These are phyloP conservation scores for Tryphoninae sp. DNA, from an alignment of 2,888 invertebrate genomes.

Conservation along the genomic window DNA sequence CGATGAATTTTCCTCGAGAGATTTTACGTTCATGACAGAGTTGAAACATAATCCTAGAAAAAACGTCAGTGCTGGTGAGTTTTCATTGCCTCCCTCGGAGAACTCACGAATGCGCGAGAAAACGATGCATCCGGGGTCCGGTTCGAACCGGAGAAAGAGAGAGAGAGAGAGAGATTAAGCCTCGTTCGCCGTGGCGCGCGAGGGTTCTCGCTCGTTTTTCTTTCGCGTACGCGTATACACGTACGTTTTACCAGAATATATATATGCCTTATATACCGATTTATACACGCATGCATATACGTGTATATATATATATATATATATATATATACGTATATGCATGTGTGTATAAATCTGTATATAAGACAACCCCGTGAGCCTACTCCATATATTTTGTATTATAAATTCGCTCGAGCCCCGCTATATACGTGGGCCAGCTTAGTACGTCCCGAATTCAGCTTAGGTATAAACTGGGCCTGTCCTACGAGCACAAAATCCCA, in stretches of 20 bases:
- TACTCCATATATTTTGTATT: conserved; percentile 73
- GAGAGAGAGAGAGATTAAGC: conserved; percentile 57
- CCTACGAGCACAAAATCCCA: conserved; percentile 44
- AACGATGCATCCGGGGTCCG: conserved; percentile 65
- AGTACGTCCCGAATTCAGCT: conserved; percentile 65
- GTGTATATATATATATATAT: conserved; percentile 33
- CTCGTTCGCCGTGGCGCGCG: conserved; percentile 38
- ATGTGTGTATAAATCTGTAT: not conserved
- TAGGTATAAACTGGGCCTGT: conserved; percentile 65
- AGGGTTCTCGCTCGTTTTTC: conserved; percentile 50
- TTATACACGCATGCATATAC: too few species aligned
- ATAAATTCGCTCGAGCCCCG: conserved; percentile 74
- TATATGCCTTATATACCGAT: too few species aligned
- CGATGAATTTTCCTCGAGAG: not conserved
- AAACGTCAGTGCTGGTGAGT: conserved; percentile 56
- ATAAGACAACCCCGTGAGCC: conserved; percentile 60
- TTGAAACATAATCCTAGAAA: conserved; percentile 56
- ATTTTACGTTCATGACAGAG: not conserved
- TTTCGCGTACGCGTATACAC: conserved; percentile 43
- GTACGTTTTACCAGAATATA: conserved; percentile 32
- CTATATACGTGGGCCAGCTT: conserved; percentile 76
- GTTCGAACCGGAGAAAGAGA: conserved; percentile 56
- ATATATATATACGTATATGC: conserved; percentile 5
- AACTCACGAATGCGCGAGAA: conserved; percentile 43
- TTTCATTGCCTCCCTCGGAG: conserved; percentile 46